Conservation (phyloP, 2,888 invertebrate genomes). For the Heliconius aoede region DNA sequence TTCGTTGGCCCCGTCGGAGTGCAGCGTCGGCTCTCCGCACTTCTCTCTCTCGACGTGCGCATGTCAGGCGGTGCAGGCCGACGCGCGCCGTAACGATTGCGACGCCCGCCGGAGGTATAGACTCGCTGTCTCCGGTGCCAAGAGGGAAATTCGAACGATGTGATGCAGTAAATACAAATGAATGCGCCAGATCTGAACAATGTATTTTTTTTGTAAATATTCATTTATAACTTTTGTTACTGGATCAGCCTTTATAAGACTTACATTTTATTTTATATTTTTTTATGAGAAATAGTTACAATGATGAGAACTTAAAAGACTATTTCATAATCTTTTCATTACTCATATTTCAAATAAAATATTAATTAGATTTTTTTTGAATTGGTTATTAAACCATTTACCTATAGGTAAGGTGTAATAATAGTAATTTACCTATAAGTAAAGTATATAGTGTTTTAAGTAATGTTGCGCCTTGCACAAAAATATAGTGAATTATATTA, state of each 20-base stretch:
- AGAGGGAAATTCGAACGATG: constrained; percentile 72
- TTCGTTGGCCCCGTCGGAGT: constrained; percentile 56
- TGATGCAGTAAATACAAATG: constrained; percentile 67
- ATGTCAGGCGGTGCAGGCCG: constrained; percentile 80
- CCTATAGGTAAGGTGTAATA: no score
- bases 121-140: constrained; percentile 76
- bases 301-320: background rate
- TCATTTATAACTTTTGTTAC: constrained; percentile 39
- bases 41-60: constrained; percentile 74
- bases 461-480: constrained; percentile 1
- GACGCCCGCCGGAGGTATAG: constrained; percentile 70
- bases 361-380: background rate
- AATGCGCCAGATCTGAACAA: constrained; percentile 55
- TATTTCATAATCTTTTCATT: background rate
- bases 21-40: constrained; percentile 70
- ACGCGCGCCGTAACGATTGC: constrained; percentile 80
- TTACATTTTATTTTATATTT: background rate
- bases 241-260: background rate
- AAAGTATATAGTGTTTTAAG: no score
- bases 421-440: no score
- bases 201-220: constrained; percentile 23
- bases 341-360: background rate
- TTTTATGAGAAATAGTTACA: background rate
- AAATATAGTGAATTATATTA: background rate
- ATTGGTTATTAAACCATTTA: background rate